Base-by-base conservation (phyloP, 2,888 invertebrate species). In the Tubiluchus corallicola region DNA sequence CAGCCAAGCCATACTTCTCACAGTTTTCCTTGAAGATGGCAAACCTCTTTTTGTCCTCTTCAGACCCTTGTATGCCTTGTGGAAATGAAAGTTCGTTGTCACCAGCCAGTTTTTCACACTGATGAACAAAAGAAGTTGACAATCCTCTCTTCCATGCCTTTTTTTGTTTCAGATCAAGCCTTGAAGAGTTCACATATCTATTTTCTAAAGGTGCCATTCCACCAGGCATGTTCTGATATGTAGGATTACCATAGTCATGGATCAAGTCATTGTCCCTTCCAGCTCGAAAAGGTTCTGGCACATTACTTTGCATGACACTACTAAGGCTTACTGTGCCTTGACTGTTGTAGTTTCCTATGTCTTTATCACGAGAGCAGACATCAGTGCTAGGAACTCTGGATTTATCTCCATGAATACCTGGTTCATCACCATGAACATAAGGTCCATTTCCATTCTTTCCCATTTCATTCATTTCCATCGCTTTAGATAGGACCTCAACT, bases 281-380 rank as follows among this genome's bases (percentile, higher is more conserved):
- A 2, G 64, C 57, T 17, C 50, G 51, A 48, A 63, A 68, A 1
- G 79, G 79, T 47, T 72, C 71, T 1, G 79, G 79, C 0, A 79
- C 79, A 62, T 76, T 79, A 47, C 74, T 77, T 58, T 79, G 79
- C 79, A 79, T 79, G 0, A 73, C 73, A 2, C 76, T 73, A 48
- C 73, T 74, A 4, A 79, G 64, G 57, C 71, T 77, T 1, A 79
- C 71, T 4, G 75, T 71, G 2, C 76, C 76, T 41, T 68, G 68
- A 49, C 75, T 76, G 54, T 78, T 77, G 62, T 78, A 79, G 29
- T 9, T 29, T 29, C 9, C n/a, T 9, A 9, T n/a, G 9, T 29
- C 29, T 9, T 29, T 9, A n/a, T 9, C n/a, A 29, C n/a, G 29
- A 29, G 29, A 29, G 29, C 29, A 29, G 9, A 29, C 29, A n/a